These are phyloP conservation scores for Celastrina argiolus DNA, from an alignment of 2,888 invertebrate genomes.

Conservation along the genomic window DNA sequence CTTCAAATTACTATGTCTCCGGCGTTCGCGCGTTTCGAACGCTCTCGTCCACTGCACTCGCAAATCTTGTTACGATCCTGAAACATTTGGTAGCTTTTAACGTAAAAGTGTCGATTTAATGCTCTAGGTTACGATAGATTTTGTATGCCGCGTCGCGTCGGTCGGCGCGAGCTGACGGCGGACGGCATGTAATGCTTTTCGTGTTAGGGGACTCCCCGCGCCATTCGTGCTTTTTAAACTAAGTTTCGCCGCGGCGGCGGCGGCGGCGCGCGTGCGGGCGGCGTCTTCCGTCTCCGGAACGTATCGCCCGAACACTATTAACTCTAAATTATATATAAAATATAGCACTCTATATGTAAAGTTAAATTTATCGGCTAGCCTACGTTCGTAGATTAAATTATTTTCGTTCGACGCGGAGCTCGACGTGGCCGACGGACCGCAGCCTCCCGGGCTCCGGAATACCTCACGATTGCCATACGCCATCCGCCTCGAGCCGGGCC, in stretches of 20 bases:
- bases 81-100: constrained; percentile 7
- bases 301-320: neutral
- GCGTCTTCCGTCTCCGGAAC: neutral
- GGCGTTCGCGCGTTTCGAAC: constrained; percentile 33
- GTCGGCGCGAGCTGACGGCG: neutral
- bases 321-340: constrained; percentile 39
- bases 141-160: constrained; percentile 10
- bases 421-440: constrained; percentile 26
- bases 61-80: neutral
- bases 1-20: constrained; percentile 23
- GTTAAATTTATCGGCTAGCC: constrained; percentile 48
- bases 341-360: constrained; percentile 46
- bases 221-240: constrained; percentile 69
- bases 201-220: constrained; percentile 47
- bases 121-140: constrained; percentile 19
- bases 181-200: constrained; percentile 66
- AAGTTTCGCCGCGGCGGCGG: constrained; percentile 19
- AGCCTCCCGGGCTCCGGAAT: constrained; percentile 6
- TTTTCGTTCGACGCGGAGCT: constrained; percentile 32
- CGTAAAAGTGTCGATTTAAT: constrained; percentile 17
- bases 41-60: constrained; percentile 27
- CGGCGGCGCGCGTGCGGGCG: constrained; percentile 17
- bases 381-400: constrained; percentile 45
- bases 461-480: constrained; percentile 22
- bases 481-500: constrained; percentile 8